Base-by-base conservation (phyloP, 1,140 invertebrate species). In the Neotoxoptera formosana region DNA sequence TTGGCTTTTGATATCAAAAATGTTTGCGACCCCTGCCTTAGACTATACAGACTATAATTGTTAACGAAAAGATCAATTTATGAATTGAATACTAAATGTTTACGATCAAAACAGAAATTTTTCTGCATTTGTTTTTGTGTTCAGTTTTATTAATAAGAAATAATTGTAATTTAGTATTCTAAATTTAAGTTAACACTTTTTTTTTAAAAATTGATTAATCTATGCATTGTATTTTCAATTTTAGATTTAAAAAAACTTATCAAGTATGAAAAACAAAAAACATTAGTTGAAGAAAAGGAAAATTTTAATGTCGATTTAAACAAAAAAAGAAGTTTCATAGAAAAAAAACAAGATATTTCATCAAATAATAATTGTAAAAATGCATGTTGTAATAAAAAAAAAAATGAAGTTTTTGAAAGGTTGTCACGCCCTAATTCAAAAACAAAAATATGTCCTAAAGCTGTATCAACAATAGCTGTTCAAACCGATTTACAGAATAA, bases 211-310 rank as follows among this genome's bases (percentile, higher is more conserved):
- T 86, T 17, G 47, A 47, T 48, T 17, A n/a, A 87, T 21, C 1
- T 47, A n/a, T 48, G 30, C 17, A 4, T 30, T 84, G 23, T 84
- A 25, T 84, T 86, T 47, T 47, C 17, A 60, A 60, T 90, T 84
- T 20, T 36, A 93, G 91, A 93, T 93, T 86, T 93, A 21, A 93
- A 93, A 34, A 93, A 93, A 93, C 81, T 93, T 53, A 93, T 93
- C 14, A 93, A 84, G 41, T 93, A 93, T 86, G 91, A 93, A 93
- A 93, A 41, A 84, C 21, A 56, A 34, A 83, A 86, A 25, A 14
- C 34, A 11, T 4, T 7, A 56, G 17, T 25, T 25, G 30, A 89
- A 41, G 48, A 48, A 36, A 84, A 93, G 1, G 45, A 25, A 86
- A 56, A 86, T 23, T 3, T 36, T 53, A 83, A 48, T 23, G 9